Evolutionary conservation across 2,888 invertebrate species (phyloP).

Genomic region (Epirrhoe tristata): DNA sequence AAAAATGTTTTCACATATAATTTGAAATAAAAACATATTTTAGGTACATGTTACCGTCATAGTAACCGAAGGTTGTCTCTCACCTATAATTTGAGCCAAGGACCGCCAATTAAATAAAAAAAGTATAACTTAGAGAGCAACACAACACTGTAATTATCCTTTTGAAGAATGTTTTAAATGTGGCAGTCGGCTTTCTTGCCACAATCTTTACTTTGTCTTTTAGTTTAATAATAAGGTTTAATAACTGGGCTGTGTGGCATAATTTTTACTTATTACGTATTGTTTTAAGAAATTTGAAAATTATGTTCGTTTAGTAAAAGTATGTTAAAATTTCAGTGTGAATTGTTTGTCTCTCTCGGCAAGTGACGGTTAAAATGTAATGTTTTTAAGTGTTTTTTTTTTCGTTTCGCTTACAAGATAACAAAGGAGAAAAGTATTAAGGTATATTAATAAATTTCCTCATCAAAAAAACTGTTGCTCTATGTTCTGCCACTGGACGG

Average conservation of each 20-base stretch:
- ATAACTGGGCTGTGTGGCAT: slow-evolving; percentile 27
- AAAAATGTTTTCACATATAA: slow-evolving; percentile 9
- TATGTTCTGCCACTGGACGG: too few relatives aligned
- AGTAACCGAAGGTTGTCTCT: slow-evolving; percentile 59
- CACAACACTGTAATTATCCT: slow-evolving; percentile 62
- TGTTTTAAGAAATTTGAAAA: slow-evolving; percentile 1
- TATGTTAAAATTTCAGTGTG: background rate
- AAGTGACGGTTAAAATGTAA: too few relatives aligned
- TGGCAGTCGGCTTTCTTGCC: slow-evolving; percentile 48
- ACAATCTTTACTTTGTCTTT: slow-evolving; percentile 50
- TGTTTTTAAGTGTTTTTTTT: background rate
- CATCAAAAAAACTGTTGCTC: too few relatives aligned
- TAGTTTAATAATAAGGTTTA: slow-evolving; percentile 48
- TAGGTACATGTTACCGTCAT: slow-evolving; percentile 40
- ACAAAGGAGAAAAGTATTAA: too few relatives aligned
- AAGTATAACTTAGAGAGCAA: slow-evolving; percentile 61
- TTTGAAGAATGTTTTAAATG: slow-evolving; percentile 64
- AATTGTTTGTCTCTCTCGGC: background rate
- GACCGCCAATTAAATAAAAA: slow-evolving; percentile 64
- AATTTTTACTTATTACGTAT: slow-evolving; percentile 13
- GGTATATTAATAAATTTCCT: too few relatives aligned
- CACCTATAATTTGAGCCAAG: slow-evolving; percentile 59
- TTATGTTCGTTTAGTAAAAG: slow-evolving; percentile 2
- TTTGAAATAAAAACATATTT: slow-evolving; percentile 31
- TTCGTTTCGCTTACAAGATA: too few relatives aligned